A percentile compares a stretch with the other conserved stretches of the same genome.
These are phyloP conservation scores for Phanerotoma sp. DNA, from an alignment of 2,888 invertebrate species.

Conservation along the genomic window DNA sequence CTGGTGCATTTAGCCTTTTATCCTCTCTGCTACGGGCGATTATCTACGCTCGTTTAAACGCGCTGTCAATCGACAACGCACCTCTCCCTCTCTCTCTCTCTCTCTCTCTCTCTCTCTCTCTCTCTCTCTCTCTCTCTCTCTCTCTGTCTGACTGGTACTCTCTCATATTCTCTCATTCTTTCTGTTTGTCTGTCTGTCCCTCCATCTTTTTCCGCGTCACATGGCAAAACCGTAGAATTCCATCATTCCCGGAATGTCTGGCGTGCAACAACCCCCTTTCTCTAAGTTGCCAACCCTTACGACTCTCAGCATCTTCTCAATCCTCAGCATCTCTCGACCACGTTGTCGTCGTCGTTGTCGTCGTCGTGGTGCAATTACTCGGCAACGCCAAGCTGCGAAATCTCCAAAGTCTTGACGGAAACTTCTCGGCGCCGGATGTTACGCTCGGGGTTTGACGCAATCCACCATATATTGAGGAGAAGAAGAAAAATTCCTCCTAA, in stretches of 20 bases:
- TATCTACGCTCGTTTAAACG: slow-evolving; percentile 21
- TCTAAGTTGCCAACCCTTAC: slow-evolving; percentile 2
- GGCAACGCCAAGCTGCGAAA: slow-evolving; percentile 18
- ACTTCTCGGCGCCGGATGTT: slow-evolving; percentile 43
- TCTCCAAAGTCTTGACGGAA: slow-evolving; percentile 33
- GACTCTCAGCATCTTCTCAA: slow-evolving; percentile 1
- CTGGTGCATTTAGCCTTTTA: slow-evolving; percentile 13
- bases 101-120: no score
- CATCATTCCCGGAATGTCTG: slow-evolving; percentile 17
- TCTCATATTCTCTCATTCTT: not conserved
- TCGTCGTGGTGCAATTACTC: slow-evolving; percentile 22
- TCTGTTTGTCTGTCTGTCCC: no score
- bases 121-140: no score
- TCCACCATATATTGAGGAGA: slow-evolving; percentile 32
- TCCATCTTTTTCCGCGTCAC: slow-evolving; percentile 21
- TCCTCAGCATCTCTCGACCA: slow-evolving; percentile 16
- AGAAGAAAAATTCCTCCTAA: slow-evolving; percentile 4
- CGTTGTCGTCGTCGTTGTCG: slow-evolving; percentile 7
- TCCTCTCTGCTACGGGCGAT: slow-evolving; percentile 8
- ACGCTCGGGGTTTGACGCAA: slow-evolving; percentile 48
- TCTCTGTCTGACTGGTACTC: no score
- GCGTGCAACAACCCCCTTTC: slow-evolving; percentile 9
- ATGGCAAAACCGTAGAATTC: slow-evolving; percentile 16
- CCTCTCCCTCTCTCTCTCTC: slow-evolving; percentile 3
- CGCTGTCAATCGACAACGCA: slow-evolving; percentile 17